Evolutionary conservation across 2,888 invertebrate species (phyloP).

Genomic region (Gasteruption jaculator): DNA sequence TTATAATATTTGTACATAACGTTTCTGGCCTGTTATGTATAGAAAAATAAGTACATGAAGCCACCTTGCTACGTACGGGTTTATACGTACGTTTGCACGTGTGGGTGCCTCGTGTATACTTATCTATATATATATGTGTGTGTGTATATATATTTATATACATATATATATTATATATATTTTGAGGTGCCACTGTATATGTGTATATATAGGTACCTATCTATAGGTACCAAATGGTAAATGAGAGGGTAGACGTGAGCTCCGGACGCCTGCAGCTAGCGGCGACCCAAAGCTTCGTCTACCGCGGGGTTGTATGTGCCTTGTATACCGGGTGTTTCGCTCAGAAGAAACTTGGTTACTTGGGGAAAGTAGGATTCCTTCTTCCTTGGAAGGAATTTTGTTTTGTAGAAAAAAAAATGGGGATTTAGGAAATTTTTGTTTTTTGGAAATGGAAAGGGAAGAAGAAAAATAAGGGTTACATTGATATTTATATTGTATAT

Average conservation of each 20-base stretch:
- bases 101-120: slow-evolving; percentile 26
- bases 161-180: slow-evolving; percentile 10
- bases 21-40: slow-evolving; percentile 28
- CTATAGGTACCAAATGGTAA: slow-evolving; percentile 53
- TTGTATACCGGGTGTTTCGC: slow-evolving; percentile 42
- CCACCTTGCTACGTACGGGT: slow-evolving; percentile 25
- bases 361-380: too few relatives aligned
- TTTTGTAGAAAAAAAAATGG: too few relatives aligned
- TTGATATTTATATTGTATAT: too few relatives aligned
- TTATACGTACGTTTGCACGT: slow-evolving; percentile 15
- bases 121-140: slow-evolving; percentile 27
- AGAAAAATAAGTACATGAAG: slow-evolving; percentile 34
- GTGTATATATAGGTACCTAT: slow-evolving; percentile 42
- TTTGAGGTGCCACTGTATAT: slow-evolving; percentile 8
- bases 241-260: slow-evolving; percentile 50
- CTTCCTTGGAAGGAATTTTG: too few relatives aligned
- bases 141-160: slow-evolving; percentile 28
- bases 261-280: slow-evolving; percentile 50
- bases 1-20: slow-evolving; percentile 15
- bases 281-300: slow-evolving; percentile 52
- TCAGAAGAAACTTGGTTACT: too few relatives aligned
- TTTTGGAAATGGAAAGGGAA: too few relatives aligned
- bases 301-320: slow-evolving; percentile 47
- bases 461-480: too few relatives aligned
- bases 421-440: too few relatives aligned